phyloP scores from a whole-genome alignment of 2,888 invertebrate genomes.

The Papilio protenor region DNA sequence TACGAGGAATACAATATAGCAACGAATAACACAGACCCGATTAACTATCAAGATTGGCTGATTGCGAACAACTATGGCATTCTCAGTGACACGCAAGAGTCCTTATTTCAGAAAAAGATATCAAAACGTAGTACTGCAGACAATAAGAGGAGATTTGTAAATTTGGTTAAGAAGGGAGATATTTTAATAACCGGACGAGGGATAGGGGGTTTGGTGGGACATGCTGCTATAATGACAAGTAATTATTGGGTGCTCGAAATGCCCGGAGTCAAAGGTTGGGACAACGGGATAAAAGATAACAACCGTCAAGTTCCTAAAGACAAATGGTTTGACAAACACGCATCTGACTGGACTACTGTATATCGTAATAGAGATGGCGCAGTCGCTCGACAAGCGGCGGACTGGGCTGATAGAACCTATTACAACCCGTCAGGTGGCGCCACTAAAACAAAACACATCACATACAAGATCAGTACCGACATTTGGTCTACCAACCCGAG shows the following conservation, averaged over 20 bases:
- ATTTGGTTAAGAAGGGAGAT: constrained; percentile 62
- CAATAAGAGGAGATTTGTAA: constrained; percentile 63
- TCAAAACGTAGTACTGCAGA: constrained; percentile 60
- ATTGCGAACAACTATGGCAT: constrained; percentile 69
- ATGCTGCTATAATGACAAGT: constrained; percentile 66
- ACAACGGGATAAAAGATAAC: constrained; percentile 58
- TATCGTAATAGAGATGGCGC: constrained; percentile 59
- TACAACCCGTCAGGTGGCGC: constrained; percentile 59
- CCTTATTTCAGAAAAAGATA: constrained; percentile 63
- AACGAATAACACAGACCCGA: constrained; percentile 56
- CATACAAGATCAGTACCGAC: constrained; percentile 57
- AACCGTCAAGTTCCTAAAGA: constrained; percentile 62
- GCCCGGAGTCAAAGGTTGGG: constrained; percentile 61
- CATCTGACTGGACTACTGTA: constrained; percentile 63
- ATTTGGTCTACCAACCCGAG: constrained; percentile 60
- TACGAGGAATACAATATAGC: constrained; percentile 56
- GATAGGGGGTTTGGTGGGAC: constrained; percentile 60
- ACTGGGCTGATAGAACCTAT: constrained; percentile 63
- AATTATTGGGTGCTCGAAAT: constrained; percentile 66
- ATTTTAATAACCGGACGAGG: constrained; percentile 61
- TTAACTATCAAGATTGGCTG: constrained; percentile 69
- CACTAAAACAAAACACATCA: constrained; percentile 61
- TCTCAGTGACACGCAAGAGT: constrained; percentile 64
- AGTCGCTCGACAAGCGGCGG: constrained; percentile 57
- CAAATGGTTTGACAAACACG: constrained; percentile 63